Evolutionary conservation across 1,140 invertebrate genomes (phyloP).

Genomic region (Leptopilina boulardi): DNA sequence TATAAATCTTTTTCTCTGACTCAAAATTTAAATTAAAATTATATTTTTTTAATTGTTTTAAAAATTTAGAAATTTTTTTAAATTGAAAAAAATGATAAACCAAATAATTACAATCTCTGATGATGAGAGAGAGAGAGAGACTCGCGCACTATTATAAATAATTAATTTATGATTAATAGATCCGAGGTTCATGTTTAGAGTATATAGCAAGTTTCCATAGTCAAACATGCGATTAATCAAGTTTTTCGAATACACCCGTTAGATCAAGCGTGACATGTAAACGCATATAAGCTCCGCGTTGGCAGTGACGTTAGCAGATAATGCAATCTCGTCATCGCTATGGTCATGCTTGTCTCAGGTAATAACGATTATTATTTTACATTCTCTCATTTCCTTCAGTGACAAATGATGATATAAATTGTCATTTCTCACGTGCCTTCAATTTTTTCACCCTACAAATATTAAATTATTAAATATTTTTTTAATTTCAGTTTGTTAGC

Average conservation of each 20-base stretch:
- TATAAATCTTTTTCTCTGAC: too few relatives aligned
- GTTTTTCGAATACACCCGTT: slow-evolving; percentile 17
- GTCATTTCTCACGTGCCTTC: not conserved
- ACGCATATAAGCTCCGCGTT: slow-evolving; percentile 22
- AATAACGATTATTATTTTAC: slow-evolving; percentile 66
- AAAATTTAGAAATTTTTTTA: too few relatives aligned
- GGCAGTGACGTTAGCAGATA: slow-evolving; percentile 41
- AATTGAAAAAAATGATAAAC: not conserved
- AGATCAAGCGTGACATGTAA: slow-evolving; percentile 43
- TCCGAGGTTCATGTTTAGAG: not conserved
- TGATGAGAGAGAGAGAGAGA: too few relatives aligned
- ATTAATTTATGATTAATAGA: slow-evolving; percentile 19
- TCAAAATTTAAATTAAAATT: too few relatives aligned
- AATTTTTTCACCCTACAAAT: too few relatives aligned
- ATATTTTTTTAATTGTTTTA: too few relatives aligned
- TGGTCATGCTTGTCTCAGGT: slow-evolving; percentile 56
- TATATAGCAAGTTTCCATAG: not conserved
- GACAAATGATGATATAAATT: slow-evolving; percentile 39
- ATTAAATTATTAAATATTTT: too few relatives aligned
- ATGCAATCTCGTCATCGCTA: slow-evolving; percentile 61
- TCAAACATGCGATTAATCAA: slow-evolving; percentile 24
- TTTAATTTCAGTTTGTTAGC: too few relatives aligned
- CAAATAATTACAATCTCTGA: not conserved
- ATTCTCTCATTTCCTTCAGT: slow-evolving; percentile 47
- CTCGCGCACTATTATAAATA: not conserved